These are phyloP conservation scores for Heterodera carotae DNA, from an alignment of 1,140 invertebrate genomes.

Conservation along the genomic window DNA sequence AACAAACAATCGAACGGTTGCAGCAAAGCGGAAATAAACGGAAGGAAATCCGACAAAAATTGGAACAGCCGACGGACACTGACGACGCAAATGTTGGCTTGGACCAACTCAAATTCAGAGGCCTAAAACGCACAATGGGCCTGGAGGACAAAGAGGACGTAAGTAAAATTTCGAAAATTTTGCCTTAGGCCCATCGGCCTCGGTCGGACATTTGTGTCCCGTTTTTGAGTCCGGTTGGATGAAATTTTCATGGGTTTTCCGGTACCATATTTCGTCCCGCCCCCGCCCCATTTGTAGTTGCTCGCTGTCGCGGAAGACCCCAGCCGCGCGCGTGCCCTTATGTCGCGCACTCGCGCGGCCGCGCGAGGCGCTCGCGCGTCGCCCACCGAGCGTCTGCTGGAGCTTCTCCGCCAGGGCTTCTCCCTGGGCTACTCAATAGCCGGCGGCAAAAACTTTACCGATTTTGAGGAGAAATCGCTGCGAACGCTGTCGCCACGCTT, in stretches of 20 bases:
- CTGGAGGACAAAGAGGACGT: conserved; percentile 33
- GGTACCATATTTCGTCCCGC: not conserved
- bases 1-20: conserved; percentile 37
- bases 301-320: not conserved
- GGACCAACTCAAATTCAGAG: conserved; percentile 44
- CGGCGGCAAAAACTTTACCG: conserved; percentile 58
- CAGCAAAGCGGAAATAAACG: conserved; percentile 12
- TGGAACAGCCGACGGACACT: conserved; percentile 28
- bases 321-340: not conserved
- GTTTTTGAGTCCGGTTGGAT: no score
- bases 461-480: conserved; percentile 61
- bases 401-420: conserved; percentile 54
- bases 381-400: conserved; percentile 11
- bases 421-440: conserved; percentile 53
- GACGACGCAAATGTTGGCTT: conserved; percentile 34
- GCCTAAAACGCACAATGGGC: conserved; percentile 30
- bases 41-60: conserved; percentile 40
- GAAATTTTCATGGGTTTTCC: not conserved
- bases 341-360: not conserved
- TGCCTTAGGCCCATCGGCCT: no score
- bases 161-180: conserved; percentile 17
- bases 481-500: conserved; percentile 59
- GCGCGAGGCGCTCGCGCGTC: not conserved
- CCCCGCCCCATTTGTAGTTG: not conserved
- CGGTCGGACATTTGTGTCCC: no score